Conservation (phyloP, 2,797 vertebrate genomes). For the Artibeus lituratus region DNA sequence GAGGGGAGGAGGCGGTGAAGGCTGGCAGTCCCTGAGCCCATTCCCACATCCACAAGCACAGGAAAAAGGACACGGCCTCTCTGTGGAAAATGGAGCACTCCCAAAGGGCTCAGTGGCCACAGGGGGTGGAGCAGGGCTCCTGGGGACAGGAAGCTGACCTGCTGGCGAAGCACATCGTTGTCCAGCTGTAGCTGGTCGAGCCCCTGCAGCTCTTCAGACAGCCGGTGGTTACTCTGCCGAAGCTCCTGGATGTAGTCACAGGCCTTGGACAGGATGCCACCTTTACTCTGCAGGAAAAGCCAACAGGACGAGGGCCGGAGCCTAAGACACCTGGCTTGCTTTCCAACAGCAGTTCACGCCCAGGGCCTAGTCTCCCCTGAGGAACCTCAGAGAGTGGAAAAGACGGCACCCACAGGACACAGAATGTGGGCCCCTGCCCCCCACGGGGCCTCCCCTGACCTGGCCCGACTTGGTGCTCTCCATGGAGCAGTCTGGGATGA, state of each 20-base stretch:
- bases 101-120: background rate
- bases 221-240: slow-evolving; percentile 90
- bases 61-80: background rate
- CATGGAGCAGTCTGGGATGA: slow-evolving; percentile 93
- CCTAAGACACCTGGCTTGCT: background rate
- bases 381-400: background rate
- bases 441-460: slow-evolving; percentile 80
- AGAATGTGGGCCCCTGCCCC: background rate
- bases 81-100: background rate
- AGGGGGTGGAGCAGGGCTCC: no score
- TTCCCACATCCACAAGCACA: background rate
- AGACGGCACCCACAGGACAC: background rate
- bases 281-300: slow-evolving; percentile 89
- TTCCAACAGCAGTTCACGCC: background rate
- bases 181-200: slow-evolving; percentile 92
- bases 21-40: background rate
- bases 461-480: slow-evolving; percentile 95
- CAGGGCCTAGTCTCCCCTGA: background rate
- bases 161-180: slow-evolving; percentile 93
- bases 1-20: background rate
- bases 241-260: slow-evolving; percentile 97
- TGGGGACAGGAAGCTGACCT: slow-evolving; percentile 79
- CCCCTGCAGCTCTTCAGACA: slow-evolving; percentile 89
- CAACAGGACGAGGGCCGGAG: background rate
- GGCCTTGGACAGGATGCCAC: slow-evolving; percentile 95